Evolutionary conservation across 92 coral and sea anemone species (phyloP).

Genomic region (Palythoa grandis): DNA sequence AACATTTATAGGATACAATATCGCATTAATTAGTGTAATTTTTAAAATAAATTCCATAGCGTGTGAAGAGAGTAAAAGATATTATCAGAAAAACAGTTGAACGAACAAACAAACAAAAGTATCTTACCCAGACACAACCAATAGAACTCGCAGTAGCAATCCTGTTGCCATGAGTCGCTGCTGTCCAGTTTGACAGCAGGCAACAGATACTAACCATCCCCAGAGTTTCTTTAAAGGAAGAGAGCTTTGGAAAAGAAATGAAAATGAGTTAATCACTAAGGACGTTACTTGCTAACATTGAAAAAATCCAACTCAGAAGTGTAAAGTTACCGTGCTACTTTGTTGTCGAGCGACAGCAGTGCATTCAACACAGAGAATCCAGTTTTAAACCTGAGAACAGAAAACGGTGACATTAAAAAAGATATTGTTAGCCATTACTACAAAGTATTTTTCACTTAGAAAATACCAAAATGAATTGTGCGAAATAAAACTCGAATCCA

Average conservation of each 20-base stretch:
- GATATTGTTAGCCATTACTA: too few relatives aligned
- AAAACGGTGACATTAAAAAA: neutral
- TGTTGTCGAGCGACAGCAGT: slow-evolving; percentile 82
- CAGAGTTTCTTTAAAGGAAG: slow-evolving; percentile 88
- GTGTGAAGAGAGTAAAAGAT: neutral
- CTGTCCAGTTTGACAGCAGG: slow-evolving; percentile 99
- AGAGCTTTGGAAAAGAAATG: slow-evolving; percentile 55
- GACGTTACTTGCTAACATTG: neutral
- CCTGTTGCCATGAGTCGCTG: slow-evolving; percentile 99
- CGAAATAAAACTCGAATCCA: too few relatives aligned
- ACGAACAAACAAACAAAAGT: neutral
- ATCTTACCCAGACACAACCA: slow-evolving; percentile 96
- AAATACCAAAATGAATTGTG: neutral
- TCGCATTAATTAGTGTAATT: neutral
- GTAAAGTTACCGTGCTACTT: slow-evolving; percentile 79
- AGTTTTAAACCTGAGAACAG: slow-evolving; percentile 81
- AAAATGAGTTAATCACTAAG: neutral
- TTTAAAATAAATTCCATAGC: neutral
- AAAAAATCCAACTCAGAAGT: neutral
- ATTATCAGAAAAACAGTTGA: neutral
- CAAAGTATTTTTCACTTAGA: neutral
- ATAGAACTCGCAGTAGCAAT: slow-evolving; percentile 77
- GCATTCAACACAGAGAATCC: slow-evolving; percentile 94
- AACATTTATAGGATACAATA: neutral
- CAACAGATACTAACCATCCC: slow-evolving; percentile 96